These are phyloP conservation scores for Numida meleagris DNA, from an alignment of 2,113 vertebrate genomes.

Conservation along the genomic window DNA sequence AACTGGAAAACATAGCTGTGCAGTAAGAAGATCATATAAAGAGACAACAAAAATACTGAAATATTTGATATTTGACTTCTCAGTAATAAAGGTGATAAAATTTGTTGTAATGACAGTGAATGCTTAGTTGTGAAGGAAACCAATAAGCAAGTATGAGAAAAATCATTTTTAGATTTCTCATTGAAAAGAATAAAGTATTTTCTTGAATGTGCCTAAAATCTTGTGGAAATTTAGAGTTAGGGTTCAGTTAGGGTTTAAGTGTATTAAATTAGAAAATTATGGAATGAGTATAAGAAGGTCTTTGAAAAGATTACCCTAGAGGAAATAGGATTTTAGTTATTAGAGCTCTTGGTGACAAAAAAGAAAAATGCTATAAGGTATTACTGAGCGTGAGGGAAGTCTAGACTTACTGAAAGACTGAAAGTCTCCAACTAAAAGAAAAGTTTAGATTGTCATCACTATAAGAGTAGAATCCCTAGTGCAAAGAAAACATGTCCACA, in stretches of 20 bases:
- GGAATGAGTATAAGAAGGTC: not conserved
- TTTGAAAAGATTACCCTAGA: not conserved
- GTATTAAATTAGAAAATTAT: not conserved
- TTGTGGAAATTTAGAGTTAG: not conserved
- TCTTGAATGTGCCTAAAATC: not conserved
- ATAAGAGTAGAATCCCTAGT: not conserved
- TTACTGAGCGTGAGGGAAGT: not conserved
- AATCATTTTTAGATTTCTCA: not conserved
- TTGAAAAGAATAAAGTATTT: not conserved
- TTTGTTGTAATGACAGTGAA: not conserved
- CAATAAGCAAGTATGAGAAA: not conserved
- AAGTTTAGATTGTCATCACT: not conserved
- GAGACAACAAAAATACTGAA: not conserved
- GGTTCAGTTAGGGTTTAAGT: not conserved
- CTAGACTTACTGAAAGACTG: not conserved
- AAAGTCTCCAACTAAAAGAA: not conserved
- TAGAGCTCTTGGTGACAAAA: not conserved
- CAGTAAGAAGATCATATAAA: not conserved
- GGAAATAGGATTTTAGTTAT: not conserved
- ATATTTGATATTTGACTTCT: not conserved
- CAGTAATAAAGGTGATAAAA: not conserved
- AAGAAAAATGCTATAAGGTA: not conserved
- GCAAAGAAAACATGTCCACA: not conserved
- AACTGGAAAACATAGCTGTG: not conserved
- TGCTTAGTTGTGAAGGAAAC: not conserved